Conservation (phyloP, 1,140 invertebrate genomes). For the Rhynchophorus ferrugineus region DNA sequence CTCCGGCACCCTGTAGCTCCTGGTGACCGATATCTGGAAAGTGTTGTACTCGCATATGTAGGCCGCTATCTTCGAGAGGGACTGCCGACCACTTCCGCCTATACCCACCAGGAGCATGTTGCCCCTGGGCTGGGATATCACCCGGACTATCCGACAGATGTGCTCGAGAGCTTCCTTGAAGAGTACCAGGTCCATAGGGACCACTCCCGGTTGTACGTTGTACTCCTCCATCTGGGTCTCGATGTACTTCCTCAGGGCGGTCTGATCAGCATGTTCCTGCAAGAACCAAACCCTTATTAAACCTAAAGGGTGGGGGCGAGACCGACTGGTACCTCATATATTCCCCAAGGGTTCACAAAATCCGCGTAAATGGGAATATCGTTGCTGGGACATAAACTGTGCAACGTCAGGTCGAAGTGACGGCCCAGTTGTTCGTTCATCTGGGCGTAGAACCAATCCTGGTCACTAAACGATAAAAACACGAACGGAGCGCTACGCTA, state of each 20-base stretch:
- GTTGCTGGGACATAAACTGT: slow-evolving; percentile 70
- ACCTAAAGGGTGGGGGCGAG: no score
- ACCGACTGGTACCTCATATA: slow-evolving; percentile 70
- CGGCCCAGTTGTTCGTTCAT: slow-evolving; percentile 64
- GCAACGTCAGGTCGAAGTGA: slow-evolving; percentile 69
- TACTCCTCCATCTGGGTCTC: slow-evolving; percentile 67
- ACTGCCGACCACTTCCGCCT: slow-evolving; percentile 79
- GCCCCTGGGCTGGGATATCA: slow-evolving; percentile 74
- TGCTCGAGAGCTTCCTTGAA: slow-evolving; percentile 81
- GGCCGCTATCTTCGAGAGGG: slow-evolving; percentile 63
- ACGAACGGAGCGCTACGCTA: background rate
- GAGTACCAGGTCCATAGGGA: slow-evolving; percentile 71
- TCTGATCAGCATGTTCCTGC: slow-evolving; percentile 53
- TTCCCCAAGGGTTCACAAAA: slow-evolving; percentile 65
- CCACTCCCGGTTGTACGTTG: slow-evolving; percentile 64
- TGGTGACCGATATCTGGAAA: slow-evolving; percentile 72
- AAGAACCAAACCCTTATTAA: background rate
- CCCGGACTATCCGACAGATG: slow-evolving; percentile 68
- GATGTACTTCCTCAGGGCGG: slow-evolving; percentile 54
- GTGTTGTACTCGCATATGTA: slow-evolving; percentile 70
- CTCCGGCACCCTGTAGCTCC: slow-evolving; percentile 64
- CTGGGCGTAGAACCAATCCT: slow-evolving; percentile 63
- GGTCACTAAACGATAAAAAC: slow-evolving; percentile 49
- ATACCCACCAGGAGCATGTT: slow-evolving; percentile 78
- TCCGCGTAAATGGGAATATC: slow-evolving; percentile 67